Percentiles rank a stretch among this genome's conserved stretches.
Conservation (phyloP, 1,140 invertebrate genomes). For the Eufriesea mexicana region DNA sequence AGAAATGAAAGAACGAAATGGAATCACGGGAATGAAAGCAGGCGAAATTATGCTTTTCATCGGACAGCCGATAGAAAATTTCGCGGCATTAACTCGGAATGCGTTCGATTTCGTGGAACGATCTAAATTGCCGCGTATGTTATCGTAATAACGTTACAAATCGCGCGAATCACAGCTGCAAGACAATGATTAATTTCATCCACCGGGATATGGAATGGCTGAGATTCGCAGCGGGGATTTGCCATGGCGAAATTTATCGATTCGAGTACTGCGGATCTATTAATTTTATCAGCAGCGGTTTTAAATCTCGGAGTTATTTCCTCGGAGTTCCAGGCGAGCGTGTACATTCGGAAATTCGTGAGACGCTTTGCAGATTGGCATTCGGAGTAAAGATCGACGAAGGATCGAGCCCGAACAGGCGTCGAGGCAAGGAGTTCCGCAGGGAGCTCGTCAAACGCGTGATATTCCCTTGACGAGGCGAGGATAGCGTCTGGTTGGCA, state of each 20-base stretch:
- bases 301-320: not conserved
- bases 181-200: slow-evolving; percentile 27
- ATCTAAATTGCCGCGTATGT: slow-evolving; percentile 1
- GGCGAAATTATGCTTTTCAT: not conserved
- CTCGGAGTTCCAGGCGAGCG: not conserved
- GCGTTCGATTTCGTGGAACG: not conserved
- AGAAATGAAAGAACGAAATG: not conserved
- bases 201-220: not conserved
- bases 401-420: not conserved
- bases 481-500: not conserved
- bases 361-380: not conserved
- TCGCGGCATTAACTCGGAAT: not conserved
- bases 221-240: not conserved
- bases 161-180: not conserved
- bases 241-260: not conserved
- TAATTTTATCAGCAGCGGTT: not conserved
- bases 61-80: not conserved
- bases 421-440: no score
- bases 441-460: not conserved
- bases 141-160: not conserved
- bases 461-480: not conserved
- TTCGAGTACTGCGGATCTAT: not conserved
- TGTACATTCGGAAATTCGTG: not conserved
- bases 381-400: not conserved
- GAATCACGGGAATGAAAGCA: not conserved